Evolutionary conservation across 2,113 vertebrate species (phyloP).

Genomic region (Mastomys natalensis): DNA sequence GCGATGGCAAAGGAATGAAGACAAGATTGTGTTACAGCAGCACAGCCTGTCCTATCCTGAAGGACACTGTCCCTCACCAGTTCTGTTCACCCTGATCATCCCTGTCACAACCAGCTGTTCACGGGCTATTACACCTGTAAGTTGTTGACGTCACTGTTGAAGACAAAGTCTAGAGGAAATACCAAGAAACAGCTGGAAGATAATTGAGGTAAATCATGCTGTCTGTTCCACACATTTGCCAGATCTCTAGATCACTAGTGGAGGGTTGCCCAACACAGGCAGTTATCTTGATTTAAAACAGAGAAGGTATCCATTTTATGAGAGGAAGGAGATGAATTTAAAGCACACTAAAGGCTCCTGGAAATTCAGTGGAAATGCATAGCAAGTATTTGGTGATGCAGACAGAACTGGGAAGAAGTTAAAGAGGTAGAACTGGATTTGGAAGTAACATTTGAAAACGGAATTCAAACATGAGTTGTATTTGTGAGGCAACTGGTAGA

Average conservation of each 20-base stretch:
- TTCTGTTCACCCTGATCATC: not conserved
- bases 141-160: not conserved
- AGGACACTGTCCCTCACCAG: not conserved
- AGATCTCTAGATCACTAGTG: not conserved
- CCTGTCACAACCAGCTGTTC: not conserved
- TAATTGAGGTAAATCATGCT: not conserved
- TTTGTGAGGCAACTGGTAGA: conserved; percentile 23
- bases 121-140: not conserved
- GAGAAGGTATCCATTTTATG: not conserved
- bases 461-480: conserved; percentile 39
- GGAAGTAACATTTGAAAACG: conserved; percentile 37
- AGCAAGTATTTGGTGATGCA: conserved; percentile 19
- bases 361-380: conserved; percentile 33
- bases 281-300: conserved; percentile 14
- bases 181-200: not conserved
- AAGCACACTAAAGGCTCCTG: not conserved
- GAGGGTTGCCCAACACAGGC: not conserved
- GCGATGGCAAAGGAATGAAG: not conserved
- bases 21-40: not conserved
- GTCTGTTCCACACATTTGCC: not conserved
- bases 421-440: not conserved
- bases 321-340: conserved; percentile 21
- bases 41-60: not conserved
- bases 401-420: not conserved
- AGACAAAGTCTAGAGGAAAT: not conserved